Conservation (phyloP, 37 sponge, comb jelly and placozoan species). For the Beroe ovata region DNA sequence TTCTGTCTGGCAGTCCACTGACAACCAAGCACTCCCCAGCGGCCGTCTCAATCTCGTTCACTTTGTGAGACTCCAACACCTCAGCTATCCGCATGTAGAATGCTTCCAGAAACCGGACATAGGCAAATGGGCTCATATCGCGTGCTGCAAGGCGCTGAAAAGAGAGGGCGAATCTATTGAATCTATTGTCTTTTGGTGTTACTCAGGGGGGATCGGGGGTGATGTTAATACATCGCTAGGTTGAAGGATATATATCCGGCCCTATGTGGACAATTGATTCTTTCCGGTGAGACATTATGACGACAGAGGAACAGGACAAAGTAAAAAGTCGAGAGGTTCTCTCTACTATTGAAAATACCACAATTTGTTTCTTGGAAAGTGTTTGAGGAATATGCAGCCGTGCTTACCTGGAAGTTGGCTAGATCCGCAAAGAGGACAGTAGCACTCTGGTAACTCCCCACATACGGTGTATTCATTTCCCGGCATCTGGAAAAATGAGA, state of each 20-base stretch:
- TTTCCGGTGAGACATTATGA: too few relatives aligned
- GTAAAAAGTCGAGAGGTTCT: too few relatives aligned
- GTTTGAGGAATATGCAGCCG: background rate
- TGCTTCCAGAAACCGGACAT: conserved; percentile 56
- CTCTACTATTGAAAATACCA: too few relatives aligned
- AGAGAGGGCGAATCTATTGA: too few relatives aligned
- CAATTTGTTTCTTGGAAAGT: too few relatives aligned
- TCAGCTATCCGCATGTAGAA: conserved; percentile 58
- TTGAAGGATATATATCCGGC: too few relatives aligned
- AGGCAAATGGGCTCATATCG: conserved; percentile 64
- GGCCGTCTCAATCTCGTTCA: conserved; percentile 62
- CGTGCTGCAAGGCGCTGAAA: conserved; percentile 42
- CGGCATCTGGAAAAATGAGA: conserved; percentile 2
- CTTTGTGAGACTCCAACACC: conserved; percentile 40
- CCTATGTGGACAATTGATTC: too few relatives aligned
- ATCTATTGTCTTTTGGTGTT: too few relatives aligned
- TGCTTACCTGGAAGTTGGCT: conserved; percentile 28
- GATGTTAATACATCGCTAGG: too few relatives aligned
- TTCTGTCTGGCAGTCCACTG: conserved; percentile 37
- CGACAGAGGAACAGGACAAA: too few relatives aligned
- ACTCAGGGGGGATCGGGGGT: too few relatives aligned
- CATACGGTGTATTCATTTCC: conserved; percentile 34
- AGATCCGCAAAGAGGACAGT: conserved; percentile 37
- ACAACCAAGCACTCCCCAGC: conserved; percentile 60
- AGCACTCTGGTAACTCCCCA: conserved; percentile 48